Base-by-base conservation (phyloP, 2,888 invertebrate genomes). In the Stegana nigrithorax region DNA sequence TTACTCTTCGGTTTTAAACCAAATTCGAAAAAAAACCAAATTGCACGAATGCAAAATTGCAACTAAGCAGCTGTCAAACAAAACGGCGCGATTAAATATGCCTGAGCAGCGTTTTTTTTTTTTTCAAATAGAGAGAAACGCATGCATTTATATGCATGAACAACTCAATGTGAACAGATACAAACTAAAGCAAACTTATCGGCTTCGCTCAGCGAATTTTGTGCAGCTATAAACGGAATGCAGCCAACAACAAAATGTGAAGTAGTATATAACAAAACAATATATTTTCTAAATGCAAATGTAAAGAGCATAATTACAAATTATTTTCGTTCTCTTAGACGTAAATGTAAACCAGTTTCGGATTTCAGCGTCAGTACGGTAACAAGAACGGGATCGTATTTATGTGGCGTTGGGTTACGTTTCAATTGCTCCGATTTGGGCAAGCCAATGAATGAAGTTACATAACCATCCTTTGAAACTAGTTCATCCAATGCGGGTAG, bases 281-380 rank as follows among this genome's bases (percentile, higher is more conserved):
- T n/a, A n/a, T n/a, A n/a, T n/a, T n/a, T n/a, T n/a, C n/a, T n/a
- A n/a, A n/a, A n/a, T n/a, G n/a, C n/a, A n/a, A n/a, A n/a, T n/a
- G n/a, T 12, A 32, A 45, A 23, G 17, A 14, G 36, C 10, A 50
- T 21, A 45, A 45, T 53, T 32, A 42, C 45, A n/a, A n/a, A 12
- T 57, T 65, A 70, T 6, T 63, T 68, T 56, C 84, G 82, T 36
- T 83, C 80, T 19, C 78, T 67, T 67, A 88, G 69, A 65, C 83
- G 84, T 29, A 89, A 74, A 59, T 83, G 72, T 0, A 89, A 81
- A 1, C 87, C 87, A 73, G 85, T 87, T 6, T 81, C 78, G 0
- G 88, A 87, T 69, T 87, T 85, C 0, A 89, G 72, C 1, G 88
- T 86, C 1, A 87, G 75, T 27, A 88, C 87, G 0, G 86, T 78